Percentiles rank a stretch among this genome's conserved stretches.
phyloP scores from a whole-genome alignment of 2,888 invertebrate species.

The Chalcis sispes region DNA sequence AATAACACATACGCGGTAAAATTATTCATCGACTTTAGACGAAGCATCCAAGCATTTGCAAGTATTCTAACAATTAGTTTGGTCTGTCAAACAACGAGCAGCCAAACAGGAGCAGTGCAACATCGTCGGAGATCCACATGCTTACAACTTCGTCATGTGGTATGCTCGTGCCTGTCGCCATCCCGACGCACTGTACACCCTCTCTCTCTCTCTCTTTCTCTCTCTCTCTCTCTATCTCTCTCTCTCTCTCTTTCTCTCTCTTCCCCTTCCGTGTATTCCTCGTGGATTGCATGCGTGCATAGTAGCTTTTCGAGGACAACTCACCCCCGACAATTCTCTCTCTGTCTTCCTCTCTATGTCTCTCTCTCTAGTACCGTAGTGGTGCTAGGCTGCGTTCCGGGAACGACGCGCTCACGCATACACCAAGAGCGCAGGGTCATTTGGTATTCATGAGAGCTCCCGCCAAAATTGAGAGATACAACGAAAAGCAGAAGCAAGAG shows the following conservation, averaged over 20 bases:
- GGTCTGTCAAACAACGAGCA: background rate
- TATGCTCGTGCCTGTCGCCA: slow-evolving; percentile 28
- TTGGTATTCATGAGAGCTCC: slow-evolving; percentile 69
- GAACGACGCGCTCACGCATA: slow-evolving; percentile 60
- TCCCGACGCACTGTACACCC: background rate
- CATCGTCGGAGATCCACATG: slow-evolving; percentile 1
- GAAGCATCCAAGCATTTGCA: no score
- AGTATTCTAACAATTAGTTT: background rate
- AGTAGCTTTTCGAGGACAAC: slow-evolving; percentile 49
- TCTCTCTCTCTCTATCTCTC: no score
- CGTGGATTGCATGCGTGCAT: slow-evolving; percentile 40
- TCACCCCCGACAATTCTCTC: no score
- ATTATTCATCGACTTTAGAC: no score
- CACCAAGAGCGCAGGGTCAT: slow-evolving; percentile 61
- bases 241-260: no score
- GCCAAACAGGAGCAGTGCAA: background rate
- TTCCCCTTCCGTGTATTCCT: slow-evolving; percentile 47
- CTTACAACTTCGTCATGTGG: slow-evolving; percentile 36
- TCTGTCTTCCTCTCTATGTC: no score
- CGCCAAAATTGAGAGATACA: slow-evolving; percentile 73
- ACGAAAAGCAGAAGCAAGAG: slow-evolving; percentile 58
- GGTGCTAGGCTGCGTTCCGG: slow-evolving; percentile 71
- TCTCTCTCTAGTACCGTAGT: slow-evolving; percentile 29
- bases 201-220: background rate
- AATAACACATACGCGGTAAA: no score